Conservation (phyloP, 2,797 vertebrate genomes). For the Coracias cyanogaster region DNA sequence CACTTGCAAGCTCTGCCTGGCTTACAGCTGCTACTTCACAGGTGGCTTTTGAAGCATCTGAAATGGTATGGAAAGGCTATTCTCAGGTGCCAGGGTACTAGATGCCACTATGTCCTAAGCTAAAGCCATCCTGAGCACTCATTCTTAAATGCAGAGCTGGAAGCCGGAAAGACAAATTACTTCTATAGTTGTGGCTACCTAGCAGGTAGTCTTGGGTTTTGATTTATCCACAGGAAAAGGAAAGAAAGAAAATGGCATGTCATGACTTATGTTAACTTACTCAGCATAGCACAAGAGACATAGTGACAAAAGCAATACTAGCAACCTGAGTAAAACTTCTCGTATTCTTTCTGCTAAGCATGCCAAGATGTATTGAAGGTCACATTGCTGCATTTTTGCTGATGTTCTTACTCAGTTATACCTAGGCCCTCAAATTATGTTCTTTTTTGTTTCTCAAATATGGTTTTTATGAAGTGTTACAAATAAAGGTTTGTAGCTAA, state of each 20-base stretch:
- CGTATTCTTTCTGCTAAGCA: not conserved
- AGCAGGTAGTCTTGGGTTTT: not conserved
- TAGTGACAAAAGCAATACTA: not conserved
- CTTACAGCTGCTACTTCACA: not conserved
- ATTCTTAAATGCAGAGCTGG: not conserved
- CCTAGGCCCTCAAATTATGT: not conserved
- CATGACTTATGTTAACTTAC: not conserved
- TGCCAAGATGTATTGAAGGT: not conserved
- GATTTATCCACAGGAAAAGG: not conserved
- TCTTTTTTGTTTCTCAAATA: not conserved
- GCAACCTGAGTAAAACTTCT: not conserved
- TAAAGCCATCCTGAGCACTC: not conserved
- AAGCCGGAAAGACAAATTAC: not conserved
- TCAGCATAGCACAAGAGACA: not conserved
- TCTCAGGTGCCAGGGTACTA: not conserved
- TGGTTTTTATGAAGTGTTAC: not conserved
- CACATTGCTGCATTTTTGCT: not conserved
- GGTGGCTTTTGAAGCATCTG: not conserved
- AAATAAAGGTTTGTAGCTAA: not conserved
- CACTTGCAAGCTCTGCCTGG: not conserved
- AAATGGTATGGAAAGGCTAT: not conserved
- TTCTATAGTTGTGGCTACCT: not conserved
- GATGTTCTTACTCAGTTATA: not conserved
- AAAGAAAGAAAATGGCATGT: not conserved
- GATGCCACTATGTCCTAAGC: not conserved